These are phyloP conservation scores for Cirrhinus molitorella DNA, from an alignment of 2,797 vertebrate species.

Conservation along the genomic window DNA sequence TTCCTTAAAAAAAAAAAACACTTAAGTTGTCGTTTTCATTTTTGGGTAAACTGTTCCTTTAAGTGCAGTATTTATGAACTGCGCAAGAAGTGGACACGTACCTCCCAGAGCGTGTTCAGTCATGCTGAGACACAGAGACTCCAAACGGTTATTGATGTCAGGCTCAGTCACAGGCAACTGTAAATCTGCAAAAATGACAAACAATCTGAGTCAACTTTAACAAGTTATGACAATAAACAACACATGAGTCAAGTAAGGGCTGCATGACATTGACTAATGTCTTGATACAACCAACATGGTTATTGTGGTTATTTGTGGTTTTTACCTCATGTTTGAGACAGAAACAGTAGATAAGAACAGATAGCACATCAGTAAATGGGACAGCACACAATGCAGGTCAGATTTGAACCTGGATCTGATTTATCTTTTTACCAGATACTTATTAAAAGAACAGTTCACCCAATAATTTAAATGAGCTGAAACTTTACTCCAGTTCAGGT, in stretches of 20 bases:
- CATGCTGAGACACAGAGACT: constrained; percentile 99
- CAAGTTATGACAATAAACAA: neutral
- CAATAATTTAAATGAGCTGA: neutral
- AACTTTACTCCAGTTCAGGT: neutral
- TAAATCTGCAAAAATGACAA: constrained; percentile 82
- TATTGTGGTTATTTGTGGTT: neutral
- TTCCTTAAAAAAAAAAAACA: no score
- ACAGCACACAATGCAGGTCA: neutral
- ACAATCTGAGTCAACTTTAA: neutral
- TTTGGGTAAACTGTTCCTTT: neutral
- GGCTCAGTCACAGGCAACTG: constrained; percentile 94
- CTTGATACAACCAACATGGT: neutral
- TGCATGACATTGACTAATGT: neutral
- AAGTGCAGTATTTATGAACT: constrained; percentile 1
- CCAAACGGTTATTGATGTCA: constrained; percentile 98
- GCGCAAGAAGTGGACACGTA: constrained; percentile 19
- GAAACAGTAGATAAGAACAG: neutral
- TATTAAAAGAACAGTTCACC: neutral
- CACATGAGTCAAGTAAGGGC: neutral
- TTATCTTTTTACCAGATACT: neutral
- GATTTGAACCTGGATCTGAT: neutral
- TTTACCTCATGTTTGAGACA: neutral
- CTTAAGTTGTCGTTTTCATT: neutral
- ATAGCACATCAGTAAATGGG: neutral
- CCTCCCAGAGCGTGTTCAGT: constrained; percentile 87